Evolutionary conservation across 2,113 vertebrate genomes (phyloP).

Genomic region (Rhinoderma darwinii): DNA sequence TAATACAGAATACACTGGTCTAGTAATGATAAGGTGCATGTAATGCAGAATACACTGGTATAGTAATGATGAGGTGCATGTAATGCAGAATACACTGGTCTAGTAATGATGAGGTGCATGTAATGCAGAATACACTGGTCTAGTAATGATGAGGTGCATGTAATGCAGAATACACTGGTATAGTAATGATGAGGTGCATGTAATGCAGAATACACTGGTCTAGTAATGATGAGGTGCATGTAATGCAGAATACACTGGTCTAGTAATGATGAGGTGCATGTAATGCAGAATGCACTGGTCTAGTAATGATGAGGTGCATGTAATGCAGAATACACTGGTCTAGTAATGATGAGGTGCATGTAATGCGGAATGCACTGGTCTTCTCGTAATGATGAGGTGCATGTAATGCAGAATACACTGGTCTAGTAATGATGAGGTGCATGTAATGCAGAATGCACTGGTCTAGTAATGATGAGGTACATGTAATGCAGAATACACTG

Average conservation of each 20-base stretch:
- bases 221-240: not conserved
- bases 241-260: not conserved
- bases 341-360: not conserved
- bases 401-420: not conserved
- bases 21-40: not conserved
- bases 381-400: not conserved
- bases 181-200: not conserved
- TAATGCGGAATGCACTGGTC: not conserved
- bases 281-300: not conserved
- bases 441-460: not conserved
- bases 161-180: not conserved
- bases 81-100: not conserved
- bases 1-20: not conserved
- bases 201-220: not conserved
- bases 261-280: not conserved
- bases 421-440: not conserved
- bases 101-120: not conserved
- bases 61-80: not conserved
- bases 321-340: not conserved
- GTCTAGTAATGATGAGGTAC: not conserved
- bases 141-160: not conserved
- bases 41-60: not conserved
- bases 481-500: not conserved
- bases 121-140: not conserved
- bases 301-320: not conserved